A percentile compares a stretch with the other conserved stretches of the same genome.
Conservation (phyloP, 1,140 invertebrate genomes). For the Aphaenogaster floridana region DNA sequence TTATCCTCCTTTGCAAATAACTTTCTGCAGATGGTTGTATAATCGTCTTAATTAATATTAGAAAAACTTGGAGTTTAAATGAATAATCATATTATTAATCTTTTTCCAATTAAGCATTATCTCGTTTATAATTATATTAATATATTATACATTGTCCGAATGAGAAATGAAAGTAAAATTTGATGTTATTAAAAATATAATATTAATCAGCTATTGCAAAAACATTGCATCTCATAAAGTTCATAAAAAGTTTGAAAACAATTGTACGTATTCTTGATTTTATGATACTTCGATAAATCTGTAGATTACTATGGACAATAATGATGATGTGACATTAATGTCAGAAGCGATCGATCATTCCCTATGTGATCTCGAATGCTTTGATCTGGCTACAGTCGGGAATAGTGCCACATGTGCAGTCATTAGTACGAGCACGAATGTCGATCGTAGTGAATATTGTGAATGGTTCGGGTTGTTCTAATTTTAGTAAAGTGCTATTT, state of each 20-base stretch:
- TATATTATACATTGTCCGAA: not conserved
- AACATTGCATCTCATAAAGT: not conserved
- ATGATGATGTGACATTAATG: not conserved
- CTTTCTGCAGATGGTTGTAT: not conserved
- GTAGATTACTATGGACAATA: not conserved
- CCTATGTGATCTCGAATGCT: not conserved
- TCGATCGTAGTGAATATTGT: not conserved
- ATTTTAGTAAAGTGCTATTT: not conserved
- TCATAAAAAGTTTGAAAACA: not conserved
- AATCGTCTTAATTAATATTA: not conserved
- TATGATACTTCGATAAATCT: not conserved
- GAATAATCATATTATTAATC: too few relatives aligned
- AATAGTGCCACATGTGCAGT: conserved; percentile 15
- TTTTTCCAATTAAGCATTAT: not conserved
- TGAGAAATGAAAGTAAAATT: not conserved
- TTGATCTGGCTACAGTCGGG: not conserved
- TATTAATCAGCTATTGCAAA: not conserved
- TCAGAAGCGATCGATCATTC: conserved; percentile 35
- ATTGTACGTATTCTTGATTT: not conserved
- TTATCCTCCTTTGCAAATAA: not conserved
- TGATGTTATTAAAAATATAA: conserved; percentile 20
- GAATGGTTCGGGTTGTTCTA: not conserved
- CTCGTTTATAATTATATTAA: not conserved
- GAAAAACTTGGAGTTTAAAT: not conserved
- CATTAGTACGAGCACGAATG: conserved; percentile 18